A percentile compares a stretch with the other conserved stretches of the same genome.
Conservation (phyloP, 2,797 vertebrate species). For the Rhyacichthys aspro region DNA sequence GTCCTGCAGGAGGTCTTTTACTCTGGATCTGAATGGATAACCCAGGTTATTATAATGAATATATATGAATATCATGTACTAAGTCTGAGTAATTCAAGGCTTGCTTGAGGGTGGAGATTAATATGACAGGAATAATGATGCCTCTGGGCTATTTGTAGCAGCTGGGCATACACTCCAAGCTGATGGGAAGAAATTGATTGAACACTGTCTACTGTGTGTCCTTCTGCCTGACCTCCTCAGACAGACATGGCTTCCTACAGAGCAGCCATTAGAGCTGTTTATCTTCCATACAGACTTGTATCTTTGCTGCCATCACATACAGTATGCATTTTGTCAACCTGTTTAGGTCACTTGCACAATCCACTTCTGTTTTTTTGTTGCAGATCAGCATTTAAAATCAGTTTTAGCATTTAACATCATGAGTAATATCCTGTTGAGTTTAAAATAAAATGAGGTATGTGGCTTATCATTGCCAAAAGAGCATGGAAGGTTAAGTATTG, state of each 20-base stretch:
- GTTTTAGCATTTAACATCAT: too few relatives aligned
- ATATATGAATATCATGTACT: neutral
- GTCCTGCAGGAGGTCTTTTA: conserved; percentile 4
- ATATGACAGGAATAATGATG: neutral
- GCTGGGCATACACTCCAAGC: neutral
- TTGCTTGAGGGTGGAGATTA: neutral
- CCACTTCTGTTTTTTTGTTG: too few relatives aligned
- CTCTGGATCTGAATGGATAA: neutral
- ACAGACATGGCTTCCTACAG: neutral
- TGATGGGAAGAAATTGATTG: conserved; percentile 1
- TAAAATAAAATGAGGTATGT: too few relatives aligned
- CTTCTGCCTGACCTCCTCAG: conserved; percentile 5
- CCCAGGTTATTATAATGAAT: conserved; percentile 1
- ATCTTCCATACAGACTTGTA: conserved; percentile 3
- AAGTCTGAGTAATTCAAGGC: neutral
- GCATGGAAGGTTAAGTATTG: too few relatives aligned
- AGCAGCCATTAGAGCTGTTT: neutral
- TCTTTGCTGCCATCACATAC: neutral
- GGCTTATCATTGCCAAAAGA: neutral
- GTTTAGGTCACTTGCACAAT: too few relatives aligned
- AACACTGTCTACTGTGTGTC: neutral
- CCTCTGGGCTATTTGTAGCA: conserved; percentile 3
- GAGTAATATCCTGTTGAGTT: too few relatives aligned
- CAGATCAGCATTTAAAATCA: too few relatives aligned
- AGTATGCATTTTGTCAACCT: too few relatives aligned